Conservation (phyloP, 35 echinoderm and acorn worm genomes). For the Heliocidaris erythrogramma region DNA sequence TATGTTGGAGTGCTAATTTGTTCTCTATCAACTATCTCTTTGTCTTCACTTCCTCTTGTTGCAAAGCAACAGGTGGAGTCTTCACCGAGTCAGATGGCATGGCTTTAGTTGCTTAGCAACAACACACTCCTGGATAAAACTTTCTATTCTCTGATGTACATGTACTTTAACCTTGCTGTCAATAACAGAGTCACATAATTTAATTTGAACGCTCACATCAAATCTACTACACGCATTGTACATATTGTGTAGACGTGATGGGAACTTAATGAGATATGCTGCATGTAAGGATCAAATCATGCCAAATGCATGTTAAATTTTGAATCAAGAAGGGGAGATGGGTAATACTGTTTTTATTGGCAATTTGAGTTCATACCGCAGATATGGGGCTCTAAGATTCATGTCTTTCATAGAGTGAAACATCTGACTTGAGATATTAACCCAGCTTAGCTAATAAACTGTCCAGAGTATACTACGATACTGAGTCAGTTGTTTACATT, state of each 20-base stretch:
- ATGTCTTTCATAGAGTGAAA: too few relatives aligned
- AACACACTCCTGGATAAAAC: neutral
- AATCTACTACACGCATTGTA: too few relatives aligned
- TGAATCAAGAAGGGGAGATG: too few relatives aligned
- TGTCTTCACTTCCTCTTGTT: conserved; percentile 3
- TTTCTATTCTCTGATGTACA: neutral
- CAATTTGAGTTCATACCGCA: too few relatives aligned
- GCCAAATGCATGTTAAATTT: too few relatives aligned
- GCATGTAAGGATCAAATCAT: too few relatives aligned
- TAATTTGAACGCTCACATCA: too few relatives aligned
- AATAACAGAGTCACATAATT: too few relatives aligned
- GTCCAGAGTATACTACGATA: neutral
- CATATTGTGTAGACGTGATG: too few relatives aligned
- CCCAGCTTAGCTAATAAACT: neutral
- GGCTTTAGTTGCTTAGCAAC: neutral
- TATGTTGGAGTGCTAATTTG: neutral
- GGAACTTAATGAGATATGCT: too few relatives aligned
- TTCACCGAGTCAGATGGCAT: neutral
- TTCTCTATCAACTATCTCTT: neutral
- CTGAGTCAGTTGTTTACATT: neutral
- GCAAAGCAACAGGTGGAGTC: conserved; percentile 22
- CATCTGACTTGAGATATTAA: neutral
- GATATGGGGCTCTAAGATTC: too few relatives aligned
- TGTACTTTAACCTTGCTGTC: neutral
- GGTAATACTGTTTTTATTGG: too few relatives aligned